phyloP scores from a whole-genome alignment of 1,140 invertebrate species.

The Chironomus striatipennis region DNA sequence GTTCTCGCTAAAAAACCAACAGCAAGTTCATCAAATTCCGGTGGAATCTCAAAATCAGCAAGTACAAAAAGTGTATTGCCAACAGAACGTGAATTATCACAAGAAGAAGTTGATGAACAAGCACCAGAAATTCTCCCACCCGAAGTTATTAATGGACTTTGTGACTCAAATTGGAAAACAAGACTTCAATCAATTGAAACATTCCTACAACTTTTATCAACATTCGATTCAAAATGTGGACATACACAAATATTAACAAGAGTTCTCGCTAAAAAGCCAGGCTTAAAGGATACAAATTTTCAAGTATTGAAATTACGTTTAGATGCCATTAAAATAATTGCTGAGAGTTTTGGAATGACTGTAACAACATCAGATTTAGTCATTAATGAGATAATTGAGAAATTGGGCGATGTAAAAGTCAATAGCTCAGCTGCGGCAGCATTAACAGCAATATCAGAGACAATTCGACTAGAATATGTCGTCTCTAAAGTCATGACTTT shows the following conservation, averaged over 20 bases:
- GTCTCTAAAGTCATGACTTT: slow-evolving; percentile 59
- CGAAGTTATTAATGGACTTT: slow-evolving; percentile 57
- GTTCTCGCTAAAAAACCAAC: slow-evolving; percentile 28
- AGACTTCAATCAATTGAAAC: slow-evolving; percentile 69
- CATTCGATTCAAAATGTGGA: slow-evolving; percentile 53
- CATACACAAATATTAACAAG: slow-evolving; percentile 67
- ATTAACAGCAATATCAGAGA: slow-evolving; percentile 66
- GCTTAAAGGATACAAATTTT: slow-evolving; percentile 87
- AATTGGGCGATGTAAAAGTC: slow-evolving; percentile 78
- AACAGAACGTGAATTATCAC: slow-evolving; percentile 46
- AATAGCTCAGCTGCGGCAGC: slow-evolving; percentile 58
- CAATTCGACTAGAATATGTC: slow-evolving; percentile 66
- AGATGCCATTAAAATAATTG: slow-evolving; percentile 67
- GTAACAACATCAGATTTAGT: slow-evolving; percentile 65
- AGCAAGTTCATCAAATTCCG: slow-evolving; percentile 27
- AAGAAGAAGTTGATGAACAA: slow-evolving; percentile 65
- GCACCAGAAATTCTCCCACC: slow-evolving; percentile 51
- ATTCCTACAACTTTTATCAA: slow-evolving; percentile 53
- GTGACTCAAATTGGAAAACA: slow-evolving; percentile 79
- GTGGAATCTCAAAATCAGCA: slow-evolving; percentile 35
- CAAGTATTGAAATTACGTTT: slow-evolving; percentile 81
- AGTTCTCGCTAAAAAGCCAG: slow-evolving; percentile 74
- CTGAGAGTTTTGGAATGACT: slow-evolving; percentile 64
- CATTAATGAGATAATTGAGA: slow-evolving; percentile 71
- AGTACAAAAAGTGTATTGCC: slow-evolving; percentile 37